Evolutionary conservation across 1,140 invertebrate genomes (phyloP).

Genomic region (Euschistus heros): DNA sequence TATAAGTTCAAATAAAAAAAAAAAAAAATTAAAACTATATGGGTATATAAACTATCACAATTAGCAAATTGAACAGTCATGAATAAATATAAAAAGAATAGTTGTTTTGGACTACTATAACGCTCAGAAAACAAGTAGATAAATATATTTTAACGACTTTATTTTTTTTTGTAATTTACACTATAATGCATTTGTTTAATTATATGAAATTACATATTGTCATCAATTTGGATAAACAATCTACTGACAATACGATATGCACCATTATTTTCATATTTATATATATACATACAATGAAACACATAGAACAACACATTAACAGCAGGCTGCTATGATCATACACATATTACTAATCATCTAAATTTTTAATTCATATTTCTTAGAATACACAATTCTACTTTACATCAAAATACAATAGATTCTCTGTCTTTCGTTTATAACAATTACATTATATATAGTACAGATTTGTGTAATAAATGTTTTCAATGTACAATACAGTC

Average conservation of each 20-base stretch:
- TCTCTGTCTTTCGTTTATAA: not conserved
- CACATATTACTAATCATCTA: not conserved
- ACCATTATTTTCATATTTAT: not conserved
- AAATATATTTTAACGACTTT: too few species aligned
- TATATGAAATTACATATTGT: not conserved
- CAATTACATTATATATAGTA: not conserved
- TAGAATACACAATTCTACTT: not conserved
- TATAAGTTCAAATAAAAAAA: too few species aligned
- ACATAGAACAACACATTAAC: not conserved
- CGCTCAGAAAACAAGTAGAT: too few species aligned
- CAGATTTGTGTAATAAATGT: not conserved
- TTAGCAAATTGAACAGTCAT: too few species aligned
- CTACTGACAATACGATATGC: slow-evolving; percentile 1
- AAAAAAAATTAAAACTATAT: too few species aligned
- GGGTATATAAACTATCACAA: too few species aligned
- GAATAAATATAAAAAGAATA: too few species aligned
- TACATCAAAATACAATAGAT: slow-evolving; percentile 10
- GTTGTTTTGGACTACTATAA: too few species aligned
- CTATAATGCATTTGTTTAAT: too few species aligned
- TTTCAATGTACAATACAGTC: not conserved
- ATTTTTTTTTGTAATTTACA: too few species aligned
- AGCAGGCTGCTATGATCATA: not conserved
- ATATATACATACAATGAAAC: not conserved
- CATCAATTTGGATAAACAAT: not conserved
- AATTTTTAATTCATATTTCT: not conserved